Base-by-base conservation (phyloP, 2,797 vertebrate genomes). In the Ctenopoma multispine region DNA sequence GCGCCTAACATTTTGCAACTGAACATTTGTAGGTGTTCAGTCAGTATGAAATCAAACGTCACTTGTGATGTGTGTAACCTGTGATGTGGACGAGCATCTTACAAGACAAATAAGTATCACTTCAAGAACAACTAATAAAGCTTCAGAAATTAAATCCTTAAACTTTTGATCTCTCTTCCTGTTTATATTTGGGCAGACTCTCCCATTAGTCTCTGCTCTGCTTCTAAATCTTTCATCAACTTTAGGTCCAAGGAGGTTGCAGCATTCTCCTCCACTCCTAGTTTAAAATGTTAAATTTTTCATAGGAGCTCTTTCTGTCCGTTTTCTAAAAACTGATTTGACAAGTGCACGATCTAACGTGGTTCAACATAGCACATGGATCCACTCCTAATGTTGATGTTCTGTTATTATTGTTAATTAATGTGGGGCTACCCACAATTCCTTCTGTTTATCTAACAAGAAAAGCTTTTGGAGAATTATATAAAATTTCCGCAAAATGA, bases 271-370 rank as follows among this genome's bases (percentile, higher is more conserved):
- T 83, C 70, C 72, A 40, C 77, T 83, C 63, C 21, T 61, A 81
- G 83, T 90, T 92, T 89, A 77, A 82, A 70, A 76, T 80, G 76
- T 51, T 92, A 13, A 86, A 91, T 86, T 38, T 91, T 93, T 92
- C 69, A 92, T 90, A 40, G 40, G 40, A 14, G 50, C 80, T 66
- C 68, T 85, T 76, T 87, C 76, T 17, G n/a, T 71, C 73, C 79
- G 76, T 87, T 87, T 87, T 87, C 72, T 78, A 64, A 90, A 91
- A 89, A 74, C 15, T 7, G 60, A 81, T 86, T 65, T 27, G 4
- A 80, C 71, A 73, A 41, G 53, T 71, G 40, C 65, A 48, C 3
- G 36, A 58, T 13, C 53, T 12, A 4, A 65, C 74, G 60, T 0
- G 2, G 13, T 34, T 51, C 49, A 67, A 46, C 48, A 59, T 69